Percentiles rank a stretch among this genome's conserved stretches.
phyloP scores from a whole-genome alignment of 2,797 vertebrate genomes.

The Pachyuromys duprasi region DNA sequence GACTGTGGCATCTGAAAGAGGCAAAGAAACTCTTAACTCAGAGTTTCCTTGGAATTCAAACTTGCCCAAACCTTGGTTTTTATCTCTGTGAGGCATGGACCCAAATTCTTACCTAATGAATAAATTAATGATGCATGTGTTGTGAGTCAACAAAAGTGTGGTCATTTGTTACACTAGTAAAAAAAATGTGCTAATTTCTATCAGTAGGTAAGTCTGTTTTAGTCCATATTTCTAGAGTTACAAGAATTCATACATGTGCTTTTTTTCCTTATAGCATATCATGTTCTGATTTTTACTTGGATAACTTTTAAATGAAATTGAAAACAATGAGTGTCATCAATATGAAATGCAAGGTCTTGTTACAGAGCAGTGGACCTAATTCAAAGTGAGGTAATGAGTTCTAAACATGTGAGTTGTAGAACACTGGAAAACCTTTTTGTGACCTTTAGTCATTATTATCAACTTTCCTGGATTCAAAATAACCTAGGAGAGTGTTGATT shows the following conservation, averaged over 20 bases:
- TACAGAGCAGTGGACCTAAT: not conserved
- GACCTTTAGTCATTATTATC: not conserved
- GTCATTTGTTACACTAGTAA: not conserved
- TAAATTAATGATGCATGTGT: not conserved
- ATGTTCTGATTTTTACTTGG: not conserved
- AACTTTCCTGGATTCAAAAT: not conserved
- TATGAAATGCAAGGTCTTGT: not conserved
- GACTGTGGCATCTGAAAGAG: not conserved
- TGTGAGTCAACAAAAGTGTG: conserved; percentile 38
- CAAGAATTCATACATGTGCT: not conserved
- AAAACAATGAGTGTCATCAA: not conserved
- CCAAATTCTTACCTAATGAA: not conserved
- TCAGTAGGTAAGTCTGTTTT: not conserved
- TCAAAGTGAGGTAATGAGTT: not conserved
- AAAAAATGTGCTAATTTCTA: not conserved
- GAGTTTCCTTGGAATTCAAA: not conserved
- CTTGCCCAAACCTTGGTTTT: not conserved
- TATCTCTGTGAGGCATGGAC: not conserved
- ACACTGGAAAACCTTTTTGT: not conserved
- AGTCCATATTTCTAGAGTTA: conserved; percentile 30
- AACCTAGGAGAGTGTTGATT: not conserved
- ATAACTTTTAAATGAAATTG: not conserved
- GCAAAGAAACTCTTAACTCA: not conserved
- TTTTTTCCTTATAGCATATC: conserved; percentile 2
- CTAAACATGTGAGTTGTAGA: not conserved